phyloP scores from a whole-genome alignment of 2,888 invertebrate species.

The Drosophila mayaguana region DNA sequence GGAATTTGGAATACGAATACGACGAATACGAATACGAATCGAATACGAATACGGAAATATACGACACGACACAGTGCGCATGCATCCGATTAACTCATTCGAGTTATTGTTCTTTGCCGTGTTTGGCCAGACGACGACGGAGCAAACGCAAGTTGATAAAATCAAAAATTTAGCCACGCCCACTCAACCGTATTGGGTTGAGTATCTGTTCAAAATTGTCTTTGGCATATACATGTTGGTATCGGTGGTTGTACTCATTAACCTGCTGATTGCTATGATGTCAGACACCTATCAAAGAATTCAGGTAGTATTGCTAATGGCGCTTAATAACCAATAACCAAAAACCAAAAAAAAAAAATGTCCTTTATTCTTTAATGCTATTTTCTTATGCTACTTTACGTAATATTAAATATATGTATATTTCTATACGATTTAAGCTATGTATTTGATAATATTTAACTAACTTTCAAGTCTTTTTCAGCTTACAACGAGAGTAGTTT shows the following conservation, averaged over 20 bases:
- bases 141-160: slow-evolving; percentile 90
- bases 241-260: slow-evolving; percentile 99
- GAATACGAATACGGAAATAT: slow-evolving; percentile 25
- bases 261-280: slow-evolving; percentile 99
- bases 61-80: slow-evolving; percentile 89
- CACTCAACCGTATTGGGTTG: slow-evolving; percentile 92
- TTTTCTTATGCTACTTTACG: slow-evolving; percentile 23
- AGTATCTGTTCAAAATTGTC: slow-evolving; percentile 93
- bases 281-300: slow-evolving; percentile 99
- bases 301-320: slow-evolving; percentile 89
- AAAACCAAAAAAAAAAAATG: not conserved
- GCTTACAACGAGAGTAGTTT: slow-evolving; percentile 22
- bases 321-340: slow-evolving; percentile 55
- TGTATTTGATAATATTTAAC: slow-evolving; percentile 25
- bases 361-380: slow-evolving; percentile 29
- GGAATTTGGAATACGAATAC: slow-evolving; percentile 18
- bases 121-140: slow-evolving; percentile 96
- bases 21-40: slow-evolving; percentile 11
- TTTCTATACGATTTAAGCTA: slow-evolving; percentile 58
- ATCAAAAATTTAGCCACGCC: slow-evolving; percentile 86
- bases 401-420: slow-evolving; percentile 9
- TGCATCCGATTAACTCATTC: slow-evolving; percentile 96
- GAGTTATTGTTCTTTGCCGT: slow-evolving; percentile 99
- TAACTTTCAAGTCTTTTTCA: slow-evolving; percentile 64
- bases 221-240: slow-evolving; percentile 99